Base-by-base conservation (phyloP, 2,113 vertebrate genomes). In the Datnioides undecimradiatus region DNA sequence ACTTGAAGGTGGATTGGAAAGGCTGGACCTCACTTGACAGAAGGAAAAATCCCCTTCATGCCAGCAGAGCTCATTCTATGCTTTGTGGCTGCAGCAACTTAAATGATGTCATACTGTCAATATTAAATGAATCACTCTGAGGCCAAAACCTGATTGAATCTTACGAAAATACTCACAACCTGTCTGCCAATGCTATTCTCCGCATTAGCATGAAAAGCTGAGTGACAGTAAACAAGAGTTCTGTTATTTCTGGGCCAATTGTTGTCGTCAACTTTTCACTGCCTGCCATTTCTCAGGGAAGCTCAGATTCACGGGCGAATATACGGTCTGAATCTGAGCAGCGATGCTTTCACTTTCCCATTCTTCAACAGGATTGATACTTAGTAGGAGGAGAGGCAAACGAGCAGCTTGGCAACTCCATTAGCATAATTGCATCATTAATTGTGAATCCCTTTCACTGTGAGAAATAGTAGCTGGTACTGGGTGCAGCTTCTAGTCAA, bases 401-500 rank as follows among this genome's bases (percentile, higher is more conserved):
- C 68, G 25, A 80, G 68, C 68, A 78, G 82, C 83, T 66, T 79
- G 83, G 87, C 73, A 81, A 91, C 77, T 14, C 60, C 64, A 94
- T 93, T 93, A 90, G 90, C 91, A 94, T 92, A 94, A 93, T 92
- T 90, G 88, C 89, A 91, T 92, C 92, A 94, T 95, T 94, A 95
- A 93, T 89, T 93, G 90, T 85, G 77, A 82, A 83, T 87, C 86
- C 80, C 70, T 92, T 93, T 93, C 81, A 91, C 58, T 88, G 49
- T 73, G 67, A 81, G 80, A 82, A 91, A 91, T 55, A 85, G 86
- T 86, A 75, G 87, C 91, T 88, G 91, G 91, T 91, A 82, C 74
- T 46, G 74, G 79, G 76, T 82, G 83, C 62, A 82, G 84, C 88
- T 85, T 87, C 83, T 64, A 73, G 81, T 85, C 55, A 49, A 83